Evolutionary conservation across 2,113 vertebrate genomes (phyloP), one percentile per base, ranked within the genome.

Genomic region (Pithys albifrons): DNA sequence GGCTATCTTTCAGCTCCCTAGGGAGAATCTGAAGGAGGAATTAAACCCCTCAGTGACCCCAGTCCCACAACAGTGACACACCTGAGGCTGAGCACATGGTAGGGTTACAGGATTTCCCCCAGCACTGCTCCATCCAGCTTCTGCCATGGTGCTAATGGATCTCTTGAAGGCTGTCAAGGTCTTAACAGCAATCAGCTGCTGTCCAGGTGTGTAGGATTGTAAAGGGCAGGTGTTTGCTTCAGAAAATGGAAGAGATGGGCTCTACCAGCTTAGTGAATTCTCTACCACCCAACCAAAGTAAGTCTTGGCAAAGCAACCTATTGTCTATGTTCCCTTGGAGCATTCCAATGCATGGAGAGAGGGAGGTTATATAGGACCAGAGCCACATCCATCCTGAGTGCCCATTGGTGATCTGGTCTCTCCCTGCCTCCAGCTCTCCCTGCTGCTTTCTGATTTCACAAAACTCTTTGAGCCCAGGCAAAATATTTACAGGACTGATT

Each of bases 401-500:
- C 17, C 28, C 2, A 0, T 1, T 0, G 1, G 20, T 24, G 17
- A 37, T 24, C n/a, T 1, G 4, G 27, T n/a, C 18, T 81, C 55
- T 80, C 51, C 37, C 17, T 45, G 28, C 33, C 33, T 29, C 0
- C 0, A 14, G 19, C 33, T 37, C 15, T 45, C 58, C 23, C 17
- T 31, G 16, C 61, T 82, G 72, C 58, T 62, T 89, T 74, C 87
- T 1, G 14, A 85, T 78, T 96, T 92, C 57, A 78, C 29, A 77
- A 75, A 84, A 69, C 14, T 2, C 1, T 62, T 55, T 73, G 35
- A 81, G 69, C 62, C 73, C 79, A 74, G 37, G 51, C 22, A 58
- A 96, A 93, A 93, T 95, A 94, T 93, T 95, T 90, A 64, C 84
- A 95, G 70, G 73, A 48, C 18, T 82, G 81, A 88, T 88, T 78